Base-by-base conservation (phyloP, 2,113 vertebrate genomes). In the Peucedramus taeniatus region DNA sequence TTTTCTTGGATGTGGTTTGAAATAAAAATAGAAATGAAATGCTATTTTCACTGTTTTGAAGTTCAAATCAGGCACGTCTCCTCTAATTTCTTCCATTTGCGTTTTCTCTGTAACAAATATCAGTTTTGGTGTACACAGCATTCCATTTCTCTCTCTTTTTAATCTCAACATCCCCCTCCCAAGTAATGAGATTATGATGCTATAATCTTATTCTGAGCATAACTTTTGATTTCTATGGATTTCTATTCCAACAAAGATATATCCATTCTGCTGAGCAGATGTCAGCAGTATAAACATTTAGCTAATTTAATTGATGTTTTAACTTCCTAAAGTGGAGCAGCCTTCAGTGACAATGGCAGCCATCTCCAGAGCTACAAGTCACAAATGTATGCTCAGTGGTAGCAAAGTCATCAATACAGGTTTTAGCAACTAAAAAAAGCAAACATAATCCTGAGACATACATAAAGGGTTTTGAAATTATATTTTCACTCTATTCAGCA, bases 11-110 rank as follows among this genome's bases (percentile, higher is more conserved):
- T 77, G 85, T 66, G 61, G 95, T 86, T 71, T 86, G 93, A 86
- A 94, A 95, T 90, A 95, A 95, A 96, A 96, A 95, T 92, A 96
- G 96, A 89, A 96, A 87, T n/a, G 30, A 84, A 96, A 94, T 78
- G 85, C 51, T 94, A 56, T 97, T 96, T 97, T 92, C 92, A 94
- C 71, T 81, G 79, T 86, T 95, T 86, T 90, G 79, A 95, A 94
- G 90, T 94, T 91, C 60, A 83, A 86, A 90, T 90, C 68, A 37
- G 72, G 31, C 64, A 84, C 19, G 54, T 61, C 89, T 95, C 71
- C 59, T 80, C 76, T 86, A 92, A 93, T 86, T 83, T 93, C 59
- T 88, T 78, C 82, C 22, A 80, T 80, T 77, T 44, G 45, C 30
- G 5, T 83, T 95, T 63, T n/a, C 56, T 65, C 45, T 76, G 28